Conservation (phyloP, 2,888 invertebrate genomes). For the Elaeidobius kamerunicus region DNA sequence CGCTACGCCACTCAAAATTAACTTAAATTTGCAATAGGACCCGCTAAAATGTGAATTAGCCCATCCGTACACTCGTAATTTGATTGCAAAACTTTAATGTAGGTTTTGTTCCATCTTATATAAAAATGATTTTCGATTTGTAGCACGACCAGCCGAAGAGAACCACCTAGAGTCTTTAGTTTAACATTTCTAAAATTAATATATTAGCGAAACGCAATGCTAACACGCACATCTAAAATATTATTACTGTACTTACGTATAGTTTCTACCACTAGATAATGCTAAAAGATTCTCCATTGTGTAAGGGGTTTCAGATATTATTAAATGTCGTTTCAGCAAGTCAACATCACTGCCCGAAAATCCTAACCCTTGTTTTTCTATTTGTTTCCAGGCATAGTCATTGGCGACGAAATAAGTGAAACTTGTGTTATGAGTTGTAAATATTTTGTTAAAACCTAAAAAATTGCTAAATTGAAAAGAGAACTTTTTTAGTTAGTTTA, state of each 20-base stretch:
- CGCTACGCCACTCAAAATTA: no score
- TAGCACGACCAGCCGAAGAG: slow-evolving; percentile 35
- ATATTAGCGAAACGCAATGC: not conserved
- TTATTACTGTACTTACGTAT: slow-evolving; percentile 30
- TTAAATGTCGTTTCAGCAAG: slow-evolving; percentile 82
- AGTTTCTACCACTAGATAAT: slow-evolving; percentile 30
- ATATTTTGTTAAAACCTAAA: slow-evolving; percentile 66
- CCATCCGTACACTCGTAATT: slow-evolving; percentile 94
- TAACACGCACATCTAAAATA: not conserved
- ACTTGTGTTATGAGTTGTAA: slow-evolving; percentile 57
- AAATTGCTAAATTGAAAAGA: no score
- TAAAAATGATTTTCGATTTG: slow-evolving; percentile 36
- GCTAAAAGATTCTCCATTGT: slow-evolving; percentile 65
- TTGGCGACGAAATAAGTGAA: slow-evolving; percentile 89
- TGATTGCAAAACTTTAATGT: slow-evolving; percentile 78
- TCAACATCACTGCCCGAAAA: slow-evolving; percentile 58
- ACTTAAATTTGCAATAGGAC: slow-evolving; percentile 51
- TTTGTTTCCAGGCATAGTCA: slow-evolving; percentile 77
- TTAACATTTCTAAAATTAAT: slow-evolving; percentile 18
- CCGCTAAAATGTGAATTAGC: slow-evolving; percentile 88
- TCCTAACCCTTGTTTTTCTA: slow-evolving; percentile 29
- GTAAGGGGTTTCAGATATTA: slow-evolving; percentile 69
- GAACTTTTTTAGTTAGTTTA: no score
- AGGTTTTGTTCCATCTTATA: slow-evolving; percentile 54
- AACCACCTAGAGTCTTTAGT: slow-evolving; percentile 34